These are phyloP conservation scores for Macheiramphus alcinus DNA, from an alignment of 2,113 vertebrate genomes.

Conservation along the genomic window DNA sequence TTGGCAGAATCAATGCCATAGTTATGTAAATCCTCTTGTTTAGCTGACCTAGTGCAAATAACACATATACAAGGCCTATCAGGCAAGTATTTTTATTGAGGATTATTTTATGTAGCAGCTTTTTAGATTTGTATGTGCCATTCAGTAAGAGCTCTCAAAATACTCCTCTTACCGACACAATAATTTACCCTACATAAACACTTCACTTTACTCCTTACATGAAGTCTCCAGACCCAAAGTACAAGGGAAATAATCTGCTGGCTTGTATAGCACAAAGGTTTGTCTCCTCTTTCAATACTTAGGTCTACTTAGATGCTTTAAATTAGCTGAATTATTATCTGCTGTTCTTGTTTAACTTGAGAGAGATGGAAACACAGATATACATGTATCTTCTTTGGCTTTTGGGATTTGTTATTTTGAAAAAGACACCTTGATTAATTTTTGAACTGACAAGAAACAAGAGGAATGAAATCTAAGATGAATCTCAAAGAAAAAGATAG, in stretches of 20 bases:
- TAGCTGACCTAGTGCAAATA: neutral
- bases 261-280: neutral
- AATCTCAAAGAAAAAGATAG: neutral
- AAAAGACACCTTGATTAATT: neutral
- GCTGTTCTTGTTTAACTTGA: neutral
- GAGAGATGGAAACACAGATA: neutral
- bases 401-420: neutral
- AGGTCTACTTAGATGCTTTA: neutral
- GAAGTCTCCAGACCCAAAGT: neutral
- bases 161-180: neutral
- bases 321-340: neutral
- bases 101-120: neutral
- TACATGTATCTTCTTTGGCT: rapidly evolving
- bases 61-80: neutral
- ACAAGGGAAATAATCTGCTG: neutral
- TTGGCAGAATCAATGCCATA: neutral
- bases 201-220: neutral
- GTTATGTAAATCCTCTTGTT: neutral
- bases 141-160: neutral
- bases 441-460: neutral
- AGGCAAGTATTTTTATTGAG: neutral
- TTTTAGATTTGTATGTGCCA: neutral
- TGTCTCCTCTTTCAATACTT: neutral
- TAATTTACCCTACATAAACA: neutral
- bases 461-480: neutral